phyloP scores from a whole-genome alignment of 1,140 invertebrate genomes.

The Copidosoma floridanum region DNA sequence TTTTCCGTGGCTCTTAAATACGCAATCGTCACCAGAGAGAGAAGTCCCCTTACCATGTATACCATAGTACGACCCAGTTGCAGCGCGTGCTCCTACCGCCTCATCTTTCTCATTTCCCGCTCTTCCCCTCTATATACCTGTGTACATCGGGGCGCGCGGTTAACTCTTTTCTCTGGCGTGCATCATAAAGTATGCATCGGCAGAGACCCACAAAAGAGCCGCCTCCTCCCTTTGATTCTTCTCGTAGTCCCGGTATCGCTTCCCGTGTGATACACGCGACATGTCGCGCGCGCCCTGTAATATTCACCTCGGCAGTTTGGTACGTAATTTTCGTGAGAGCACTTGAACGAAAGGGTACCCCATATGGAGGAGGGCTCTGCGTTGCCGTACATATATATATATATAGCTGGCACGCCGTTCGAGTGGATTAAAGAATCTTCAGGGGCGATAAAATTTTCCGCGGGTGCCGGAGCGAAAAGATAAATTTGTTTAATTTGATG shows the following conservation, averaged over 20 bases:
- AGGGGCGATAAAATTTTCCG: slow-evolving; percentile 9
- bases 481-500: slow-evolving; percentile 25
- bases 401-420: too few species aligned
- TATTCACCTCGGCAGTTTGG: too few species aligned
- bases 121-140: too few species aligned
- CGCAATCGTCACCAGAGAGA: slow-evolving; percentile 28
- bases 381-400: too few species aligned
- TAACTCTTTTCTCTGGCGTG: slow-evolving; percentile 1
- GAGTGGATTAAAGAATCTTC: slow-evolving; percentile 16
- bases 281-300: neutral
- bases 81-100: neutral
- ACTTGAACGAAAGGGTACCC: too few species aligned
- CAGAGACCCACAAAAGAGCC: neutral
- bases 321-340: too few species aligned
- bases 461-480: neutral
- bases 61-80: neutral
- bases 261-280: neutral
- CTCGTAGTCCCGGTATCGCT: slow-evolving; percentile 13
- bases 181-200: slow-evolving; percentile 24
- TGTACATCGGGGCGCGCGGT: too few species aligned
- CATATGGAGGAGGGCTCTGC: too few species aligned
- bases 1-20: slow-evolving; percentile 42
- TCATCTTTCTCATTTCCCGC: slow-evolving; percentile 21
- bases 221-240: neutral
- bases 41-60: neutral